phyloP scores from a whole-genome alignment of 2,797 vertebrate species.

The Clarias platycephalus region DNA sequence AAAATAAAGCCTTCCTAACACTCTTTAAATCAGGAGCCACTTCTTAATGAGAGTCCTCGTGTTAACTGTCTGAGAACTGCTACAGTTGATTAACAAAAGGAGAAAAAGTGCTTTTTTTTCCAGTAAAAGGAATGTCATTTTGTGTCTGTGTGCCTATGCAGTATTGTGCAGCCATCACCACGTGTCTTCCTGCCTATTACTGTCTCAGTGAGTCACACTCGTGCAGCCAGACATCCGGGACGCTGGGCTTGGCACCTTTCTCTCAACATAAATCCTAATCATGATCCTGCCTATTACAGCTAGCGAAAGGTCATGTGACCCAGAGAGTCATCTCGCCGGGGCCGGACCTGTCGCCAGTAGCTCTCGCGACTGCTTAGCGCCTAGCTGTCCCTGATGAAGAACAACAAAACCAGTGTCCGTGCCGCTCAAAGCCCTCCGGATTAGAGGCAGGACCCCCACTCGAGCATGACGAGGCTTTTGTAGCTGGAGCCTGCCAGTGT shows the following conservation, averaged over 20 bases:
- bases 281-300: slow-evolving; percentile 67
- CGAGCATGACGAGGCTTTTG: slow-evolving; percentile 78
- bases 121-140: background rate
- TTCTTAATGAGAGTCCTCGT: slow-evolving; percentile 49
- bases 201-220: slow-evolving; percentile 71
- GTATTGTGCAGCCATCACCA: slow-evolving; percentile 38
- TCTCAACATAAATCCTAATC: slow-evolving; percentile 73
- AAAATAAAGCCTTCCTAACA: slow-evolving; percentile 45
- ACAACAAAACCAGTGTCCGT: slow-evolving; percentile 67
- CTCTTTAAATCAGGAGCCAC: slow-evolving; percentile 50
- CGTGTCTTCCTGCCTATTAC: slow-evolving; percentile 61
- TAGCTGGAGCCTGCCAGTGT: slow-evolving; percentile 73
- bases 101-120: slow-evolving; percentile 1
- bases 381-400: slow-evolving; percentile 64
- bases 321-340: slow-evolving; percentile 73
- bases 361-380: slow-evolving; percentile 77
- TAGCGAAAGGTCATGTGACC: slow-evolving; percentile 72
- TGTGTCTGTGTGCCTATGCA: slow-evolving; percentile 15
- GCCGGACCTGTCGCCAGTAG: slow-evolving; percentile 82
- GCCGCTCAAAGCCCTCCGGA: slow-evolving; percentile 72
- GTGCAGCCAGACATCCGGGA: slow-evolving; percentile 62
- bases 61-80: slow-evolving; percentile 49
- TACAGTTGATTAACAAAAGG: slow-evolving; percentile 2
- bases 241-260: slow-evolving; percentile 74
- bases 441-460: slow-evolving; percentile 76